These are phyloP conservation scores for Oenanthe oenanthe DNA, from an alignment of 2,113 vertebrate species.

Conservation along the genomic window DNA sequence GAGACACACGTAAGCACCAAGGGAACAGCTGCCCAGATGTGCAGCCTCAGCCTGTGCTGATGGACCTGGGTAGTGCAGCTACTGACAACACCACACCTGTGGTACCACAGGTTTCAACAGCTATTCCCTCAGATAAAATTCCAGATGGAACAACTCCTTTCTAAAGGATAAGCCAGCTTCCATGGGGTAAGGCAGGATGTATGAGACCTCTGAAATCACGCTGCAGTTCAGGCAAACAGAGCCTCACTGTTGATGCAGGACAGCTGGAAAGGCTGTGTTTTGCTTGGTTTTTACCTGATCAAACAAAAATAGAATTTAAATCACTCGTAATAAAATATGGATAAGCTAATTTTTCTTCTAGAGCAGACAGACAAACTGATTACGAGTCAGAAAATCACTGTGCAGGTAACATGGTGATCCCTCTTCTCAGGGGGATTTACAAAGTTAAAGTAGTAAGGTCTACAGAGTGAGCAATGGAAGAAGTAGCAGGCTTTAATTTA, in stretches of 20 bases:
- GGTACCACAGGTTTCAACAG: neutral
- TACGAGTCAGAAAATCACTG: neutral
- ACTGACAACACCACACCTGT: neutral
- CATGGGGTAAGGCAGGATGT: neutral
- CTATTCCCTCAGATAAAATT: neutral
- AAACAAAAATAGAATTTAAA: neutral
- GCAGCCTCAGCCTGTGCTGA: neutral
- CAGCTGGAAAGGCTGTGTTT: neutral
- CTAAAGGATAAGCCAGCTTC: neutral
- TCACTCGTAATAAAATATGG: neutral
- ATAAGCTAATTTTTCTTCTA: neutral
- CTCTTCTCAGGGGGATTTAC: neutral
- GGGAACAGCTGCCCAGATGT: neutral
- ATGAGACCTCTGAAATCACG: neutral
- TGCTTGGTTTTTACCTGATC: neutral
- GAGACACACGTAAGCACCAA: fast-evolving
- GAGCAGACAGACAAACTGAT: neutral
- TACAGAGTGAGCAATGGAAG: neutral
- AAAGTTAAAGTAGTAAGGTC: neutral
- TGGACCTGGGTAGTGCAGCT: fast-evolving
- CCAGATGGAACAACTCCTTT: neutral
- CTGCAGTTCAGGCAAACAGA: neutral
- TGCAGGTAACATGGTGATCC: neutral
- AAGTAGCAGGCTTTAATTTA: neutral
- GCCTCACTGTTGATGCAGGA: neutral